Evolutionary conservation across 2,888 invertebrate genomes (phyloP), one percentile per base, ranked within the genome.

Genomic region (Melanchra persicariae): DNA sequence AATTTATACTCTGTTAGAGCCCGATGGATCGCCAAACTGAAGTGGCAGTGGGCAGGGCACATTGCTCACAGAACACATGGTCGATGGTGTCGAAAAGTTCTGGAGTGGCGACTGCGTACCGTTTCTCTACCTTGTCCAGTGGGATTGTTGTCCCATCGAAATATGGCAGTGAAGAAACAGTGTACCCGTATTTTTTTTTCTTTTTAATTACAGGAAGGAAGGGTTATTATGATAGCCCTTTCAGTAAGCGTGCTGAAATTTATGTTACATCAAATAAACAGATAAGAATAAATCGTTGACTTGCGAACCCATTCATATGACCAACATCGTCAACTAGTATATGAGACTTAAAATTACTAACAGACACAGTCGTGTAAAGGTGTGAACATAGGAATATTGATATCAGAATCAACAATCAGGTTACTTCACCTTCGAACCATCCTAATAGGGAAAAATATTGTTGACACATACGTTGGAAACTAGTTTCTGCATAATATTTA

Each of bases 381-480:
- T 43, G 70, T 70, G 51, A 51, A 70, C 30, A 59, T 59, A 0
- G 9, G 6, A 51, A 51, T 34, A 70, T 58, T 70, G 24, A 24
- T 70, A 59, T 59, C 71, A n/a, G 9, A 30, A 51, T 52, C 40
- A 24, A 58, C 58, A 51, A 70, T 58, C 70, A 40, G 0, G 5
- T 70, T 57, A 49, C 19, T 58, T 43, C 70, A 70, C 58, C 40
- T 34, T 43, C n/a, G 40, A 43, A 15, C 30, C 15, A 15, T 49
- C 58, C 43, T n/a, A 70, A 58, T 70, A 70, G 17, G 51, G 58
- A 51, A 70, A 40, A 57, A 45, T 69, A 47, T 26, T 15, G 24
- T 24, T 8, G n/a, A 58, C 24, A 40, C 43, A 63, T 4, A 49
- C 24, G 0, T 17, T 8, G 0, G n/a, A 49, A 62, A 51, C 22